phyloP scores from a whole-genome alignment of 2,888 invertebrate species.

The Belgica antarctica region DNA sequence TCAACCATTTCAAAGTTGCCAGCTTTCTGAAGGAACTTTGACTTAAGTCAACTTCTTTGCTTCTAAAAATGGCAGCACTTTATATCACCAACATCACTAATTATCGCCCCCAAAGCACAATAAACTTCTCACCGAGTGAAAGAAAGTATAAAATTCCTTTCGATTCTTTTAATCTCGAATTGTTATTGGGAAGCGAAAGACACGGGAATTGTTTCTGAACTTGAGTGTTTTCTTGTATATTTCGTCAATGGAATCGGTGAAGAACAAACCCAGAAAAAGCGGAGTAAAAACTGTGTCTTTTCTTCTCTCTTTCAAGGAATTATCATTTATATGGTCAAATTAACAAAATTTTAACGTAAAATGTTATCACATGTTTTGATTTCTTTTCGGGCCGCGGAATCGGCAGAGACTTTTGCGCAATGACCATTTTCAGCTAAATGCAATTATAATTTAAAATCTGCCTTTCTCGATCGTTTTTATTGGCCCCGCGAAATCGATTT shows the following conservation, averaged over 20 bases:
- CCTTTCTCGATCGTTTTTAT: not conserved
- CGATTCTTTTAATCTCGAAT: slow-evolving; percentile 4
- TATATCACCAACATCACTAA: too few species aligned
- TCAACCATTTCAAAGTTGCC: too few species aligned
- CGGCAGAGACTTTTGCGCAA: not conserved
- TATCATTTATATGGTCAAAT: slow-evolving; percentile 29
- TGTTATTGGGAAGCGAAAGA: not conserved
- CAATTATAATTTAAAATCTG: slow-evolving; percentile 11
- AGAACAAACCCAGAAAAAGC: not conserved
- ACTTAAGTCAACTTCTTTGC: too few species aligned
- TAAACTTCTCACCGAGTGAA: too few species aligned
- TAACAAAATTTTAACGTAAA: slow-evolving; percentile 23
- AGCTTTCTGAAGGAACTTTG: not conserved
- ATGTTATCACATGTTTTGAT: slow-evolving; percentile 11
- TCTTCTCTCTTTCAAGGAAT: not conserved
- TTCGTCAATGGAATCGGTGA: not conserved
- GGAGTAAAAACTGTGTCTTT: not conserved
- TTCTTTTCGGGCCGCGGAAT: not conserved
- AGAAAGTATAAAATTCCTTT: too few species aligned
- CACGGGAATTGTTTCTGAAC: not conserved
- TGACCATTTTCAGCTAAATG: slow-evolving; percentile 2
- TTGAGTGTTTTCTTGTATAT: not conserved
- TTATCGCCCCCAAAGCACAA: too few species aligned
- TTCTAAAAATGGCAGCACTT: too few species aligned
- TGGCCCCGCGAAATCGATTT: not conserved